phyloP scores from a whole-genome alignment of 1,140 invertebrate genomes.

The Andrena cerasifolii region DNA sequence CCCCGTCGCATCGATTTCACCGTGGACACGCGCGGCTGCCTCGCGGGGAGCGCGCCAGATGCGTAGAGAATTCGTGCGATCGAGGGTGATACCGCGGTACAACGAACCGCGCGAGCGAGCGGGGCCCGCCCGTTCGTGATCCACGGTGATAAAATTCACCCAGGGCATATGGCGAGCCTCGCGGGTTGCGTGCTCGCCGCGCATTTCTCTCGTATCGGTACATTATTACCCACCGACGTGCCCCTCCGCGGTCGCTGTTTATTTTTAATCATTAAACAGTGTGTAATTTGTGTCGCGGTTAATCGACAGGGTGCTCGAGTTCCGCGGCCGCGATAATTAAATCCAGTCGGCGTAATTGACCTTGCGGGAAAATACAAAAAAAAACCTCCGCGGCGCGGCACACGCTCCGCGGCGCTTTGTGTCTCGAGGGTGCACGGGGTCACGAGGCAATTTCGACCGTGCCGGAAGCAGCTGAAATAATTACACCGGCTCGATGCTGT shows the following conservation, averaged over 20 bases:
- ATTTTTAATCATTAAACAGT: background rate
- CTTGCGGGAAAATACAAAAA: background rate
- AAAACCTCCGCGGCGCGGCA: background rate
- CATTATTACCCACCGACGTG: background rate
- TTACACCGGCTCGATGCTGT: constrained; percentile 12
- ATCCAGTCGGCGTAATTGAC: constrained; percentile 6
- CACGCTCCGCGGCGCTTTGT: background rate
- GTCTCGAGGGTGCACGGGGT: background rate
- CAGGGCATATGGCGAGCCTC: constrained; percentile 10
- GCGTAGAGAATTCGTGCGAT: constrained; percentile 32
- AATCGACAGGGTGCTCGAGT: constrained; percentile 18
- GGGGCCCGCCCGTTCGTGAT: background rate
- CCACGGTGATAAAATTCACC: constrained; percentile 26
- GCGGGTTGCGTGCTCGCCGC: background rate
- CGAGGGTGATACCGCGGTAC: constrained; percentile 1
- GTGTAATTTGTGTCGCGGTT: constrained; percentile 32
- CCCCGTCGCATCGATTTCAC: constrained; percentile 9
- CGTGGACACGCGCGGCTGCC: constrained; percentile 13
- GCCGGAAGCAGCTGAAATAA: constrained; percentile 13
- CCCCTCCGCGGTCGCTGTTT: background rate
- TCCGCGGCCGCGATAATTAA: constrained; percentile 25
- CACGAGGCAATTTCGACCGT: constrained; percentile 27
- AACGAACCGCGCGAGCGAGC: background rate
- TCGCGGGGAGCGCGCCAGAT: constrained; percentile 36
- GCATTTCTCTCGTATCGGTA: constrained; percentile 23